Base-by-base conservation (phyloP, 2,113 vertebrate genomes). In the Clarias macrocephalus region DNA sequence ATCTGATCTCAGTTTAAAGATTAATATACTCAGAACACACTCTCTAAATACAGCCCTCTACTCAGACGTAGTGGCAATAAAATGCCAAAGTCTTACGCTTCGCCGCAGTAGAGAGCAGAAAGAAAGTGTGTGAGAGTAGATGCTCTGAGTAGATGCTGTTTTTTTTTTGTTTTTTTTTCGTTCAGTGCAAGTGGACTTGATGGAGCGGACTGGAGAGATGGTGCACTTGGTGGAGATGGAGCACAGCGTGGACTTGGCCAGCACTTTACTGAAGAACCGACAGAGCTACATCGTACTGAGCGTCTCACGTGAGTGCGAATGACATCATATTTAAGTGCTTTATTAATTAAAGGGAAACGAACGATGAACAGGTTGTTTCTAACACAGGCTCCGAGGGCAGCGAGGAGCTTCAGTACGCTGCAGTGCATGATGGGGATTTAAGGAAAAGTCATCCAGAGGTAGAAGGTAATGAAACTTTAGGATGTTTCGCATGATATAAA, bases 111-210 rank as follows among this genome's bases (percentile, higher is more conserved):
- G 23, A 65, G 33, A 10, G 10, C 37, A 13, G 16, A 62, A 13
- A 42, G 80, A 21, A 48, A 63, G 57, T 10, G 3, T 52, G 12
- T 82, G 59, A 57, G 9, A 72, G 15, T 30, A 7, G 8, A 59
- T n/a, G n/a, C n/a, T n/a, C n/a, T n/a, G n/a, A n/a, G n/a, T n/a
- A n/a, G n/a, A n/a, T n/a, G n/a, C n/a, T n/a, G n/a, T 54, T 33
- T 25, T 5, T 2, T 11, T 30, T 19, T 7, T 37, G 30, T 75
- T 62, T 83, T 33, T 33, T 33, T 33, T 33, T 2, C 33, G 33
- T 33, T 19, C 48, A 95, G 94, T 92, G 21, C 88, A 89, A 57
- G 92, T 95, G 89, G 94, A 95, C 18, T 85, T 95, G 87, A 91
- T 95, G 92, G 93, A 94, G 90, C 88, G 87, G 85, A 87, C 75